Percentiles rank a stretch among this genome's conserved stretches.
These are phyloP conservation scores for Tapirus terrestris DNA, from an alignment of 2,113 vertebrate genomes.

Conservation along the genomic window DNA sequence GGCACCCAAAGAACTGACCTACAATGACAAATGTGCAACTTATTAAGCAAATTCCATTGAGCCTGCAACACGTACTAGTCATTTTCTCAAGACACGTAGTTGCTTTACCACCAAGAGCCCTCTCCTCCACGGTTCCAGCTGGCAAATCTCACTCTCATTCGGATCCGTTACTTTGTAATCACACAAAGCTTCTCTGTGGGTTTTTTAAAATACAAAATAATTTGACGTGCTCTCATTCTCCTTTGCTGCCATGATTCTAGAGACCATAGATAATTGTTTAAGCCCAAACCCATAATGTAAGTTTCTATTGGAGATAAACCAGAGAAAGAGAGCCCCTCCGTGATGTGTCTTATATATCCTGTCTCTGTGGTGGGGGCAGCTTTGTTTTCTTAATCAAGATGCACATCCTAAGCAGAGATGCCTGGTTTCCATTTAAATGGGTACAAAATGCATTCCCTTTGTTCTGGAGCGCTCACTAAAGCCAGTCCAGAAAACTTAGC, in stretches of 20 bases:
- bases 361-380: background rate
- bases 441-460: background rate
- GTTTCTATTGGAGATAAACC: slow-evolving; percentile 1
- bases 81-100: slow-evolving; percentile 52
- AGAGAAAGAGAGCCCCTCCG: background rate
- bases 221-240: slow-evolving; percentile 46
- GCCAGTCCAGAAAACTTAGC: background rate
- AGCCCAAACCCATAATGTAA: background rate
- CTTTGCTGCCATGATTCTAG: slow-evolving; percentile 36
- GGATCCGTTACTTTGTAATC: slow-evolving; percentile 36
- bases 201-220: slow-evolving; percentile 50
- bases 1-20: slow-evolving; percentile 65
- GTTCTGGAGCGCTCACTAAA: background rate
- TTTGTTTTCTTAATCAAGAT: background rate
- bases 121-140: background rate
- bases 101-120: slow-evolving; percentile 49
- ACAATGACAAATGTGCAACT: slow-evolving; percentile 74
- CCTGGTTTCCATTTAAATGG: slow-evolving; percentile 48
- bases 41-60: slow-evolving; percentile 72
- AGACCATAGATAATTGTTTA: slow-evolving; percentile 56
- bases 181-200: slow-evolving; percentile 35
- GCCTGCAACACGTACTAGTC: slow-evolving; percentile 24
- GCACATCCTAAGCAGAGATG: background rate
- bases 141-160: slow-evolving; percentile 40
- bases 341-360: background rate